Evolutionary conservation across 2,888 invertebrate species (phyloP).

Genomic region (Rhabditoides inermis): DNA sequence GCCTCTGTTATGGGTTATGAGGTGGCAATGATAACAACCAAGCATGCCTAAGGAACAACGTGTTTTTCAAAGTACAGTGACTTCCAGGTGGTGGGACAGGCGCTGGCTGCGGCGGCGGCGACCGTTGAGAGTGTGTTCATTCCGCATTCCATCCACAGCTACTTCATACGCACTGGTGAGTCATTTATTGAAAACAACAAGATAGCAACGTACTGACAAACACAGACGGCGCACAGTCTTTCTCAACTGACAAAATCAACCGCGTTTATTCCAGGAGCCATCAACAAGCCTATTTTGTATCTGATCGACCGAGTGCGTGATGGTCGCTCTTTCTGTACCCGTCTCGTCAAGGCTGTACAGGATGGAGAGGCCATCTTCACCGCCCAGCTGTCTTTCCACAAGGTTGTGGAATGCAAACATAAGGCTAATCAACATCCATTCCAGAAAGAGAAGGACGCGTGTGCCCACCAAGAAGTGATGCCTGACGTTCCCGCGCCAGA

Average conservation of each 20-base stretch:
- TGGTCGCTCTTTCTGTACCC: constrained; percentile 53
- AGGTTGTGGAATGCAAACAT: constrained; percentile 4
- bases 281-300: constrained; percentile 53
- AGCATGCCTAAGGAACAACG: too few relatives aligned
- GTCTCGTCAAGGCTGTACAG: constrained; percentile 55
- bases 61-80: too few relatives aligned
- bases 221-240: not conserved
- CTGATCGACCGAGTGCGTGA: constrained; percentile 54
- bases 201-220: not conserved
- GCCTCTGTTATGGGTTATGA: too few relatives aligned
- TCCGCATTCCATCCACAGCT: constrained; percentile 23
- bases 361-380: constrained; percentile 53
- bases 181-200: not conserved
- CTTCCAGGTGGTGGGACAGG: constrained; percentile 20
- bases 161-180: constrained; percentile 21
- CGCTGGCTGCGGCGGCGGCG: constrained; percentile 19
- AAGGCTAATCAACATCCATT: not conserved
- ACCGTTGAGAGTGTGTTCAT: constrained; percentile 20
- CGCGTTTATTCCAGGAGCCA: too few relatives aligned
- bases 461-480: constrained; percentile 29
- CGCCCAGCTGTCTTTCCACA: constrained; percentile 37
- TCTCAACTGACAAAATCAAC: too few relatives aligned
- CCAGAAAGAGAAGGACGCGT: constrained; percentile 27
- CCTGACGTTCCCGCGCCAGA: constrained; percentile 35
- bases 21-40: too few relatives aligned